Conservation (phyloP, 2,113 vertebrate genomes). For the Isurus oxyrinchus region DNA sequence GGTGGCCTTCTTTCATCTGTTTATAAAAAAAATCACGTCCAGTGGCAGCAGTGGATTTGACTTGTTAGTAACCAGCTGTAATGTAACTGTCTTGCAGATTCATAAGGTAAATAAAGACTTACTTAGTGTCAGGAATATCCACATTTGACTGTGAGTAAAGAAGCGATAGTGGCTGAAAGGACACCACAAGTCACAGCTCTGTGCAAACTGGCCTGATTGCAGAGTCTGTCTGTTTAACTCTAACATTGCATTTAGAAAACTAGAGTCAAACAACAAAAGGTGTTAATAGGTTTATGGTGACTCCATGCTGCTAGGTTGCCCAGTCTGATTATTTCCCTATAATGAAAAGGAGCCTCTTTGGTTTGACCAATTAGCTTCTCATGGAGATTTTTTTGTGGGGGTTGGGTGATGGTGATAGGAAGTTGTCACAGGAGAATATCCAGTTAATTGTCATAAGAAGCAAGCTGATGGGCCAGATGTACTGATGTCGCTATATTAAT, state of each 20-base stretch:
- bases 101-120: constrained; percentile 59
- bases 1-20: constrained; percentile 44
- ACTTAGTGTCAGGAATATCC: constrained; percentile 51
- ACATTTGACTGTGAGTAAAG: constrained; percentile 45
- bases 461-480: neutral
- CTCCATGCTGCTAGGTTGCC: constrained; percentile 84
- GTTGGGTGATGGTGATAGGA: neutral
- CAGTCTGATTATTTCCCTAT: constrained; percentile 81
- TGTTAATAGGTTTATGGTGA: constrained; percentile 91
- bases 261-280: constrained; percentile 83
- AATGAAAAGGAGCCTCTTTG: constrained; percentile 72
- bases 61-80: constrained; percentile 59
- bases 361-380: constrained; percentile 85
- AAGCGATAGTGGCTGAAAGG: constrained; percentile 53
- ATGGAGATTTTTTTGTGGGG: constrained; percentile 56
- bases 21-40: constrained; percentile 44
- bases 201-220: constrained; percentile 66
- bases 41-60: constrained; percentile 48
- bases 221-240: constrained; percentile 74
- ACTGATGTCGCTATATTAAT: neutral
- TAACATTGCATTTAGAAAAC: constrained; percentile 71
- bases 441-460: neutral
- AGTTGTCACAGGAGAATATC: neutral
- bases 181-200: constrained; percentile 57
- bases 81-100: constrained; percentile 60